Percentiles rank a stretch among this genome's conserved stretches.
phyloP scores from a whole-genome alignment of 2,888 invertebrate species.

The Eremobia ochroleuca region DNA sequence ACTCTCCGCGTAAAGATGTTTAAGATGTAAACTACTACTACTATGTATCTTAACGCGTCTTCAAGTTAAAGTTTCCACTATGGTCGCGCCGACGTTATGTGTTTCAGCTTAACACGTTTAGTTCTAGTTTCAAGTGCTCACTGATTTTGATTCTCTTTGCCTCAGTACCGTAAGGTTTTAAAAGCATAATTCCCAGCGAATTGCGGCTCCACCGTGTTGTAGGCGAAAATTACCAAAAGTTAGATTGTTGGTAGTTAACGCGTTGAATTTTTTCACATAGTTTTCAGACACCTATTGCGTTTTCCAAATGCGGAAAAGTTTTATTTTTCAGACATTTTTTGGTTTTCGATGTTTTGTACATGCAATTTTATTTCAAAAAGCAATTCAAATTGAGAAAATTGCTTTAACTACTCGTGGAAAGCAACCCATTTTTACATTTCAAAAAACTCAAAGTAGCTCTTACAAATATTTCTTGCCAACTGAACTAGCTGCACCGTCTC shows the following conservation, averaged over 20 bases:
- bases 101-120: constrained; percentile 11
- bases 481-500: constrained; percentile 43
- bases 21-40: not conserved
- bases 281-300: constrained; percentile 11
- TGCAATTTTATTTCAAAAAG: not conserved
- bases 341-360: not conserved
- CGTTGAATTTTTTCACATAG: constrained; percentile 12
- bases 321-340: not conserved
- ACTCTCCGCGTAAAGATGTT: not conserved
- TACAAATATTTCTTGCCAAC: constrained; percentile 25
- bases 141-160: constrained; percentile 7
- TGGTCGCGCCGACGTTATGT: not conserved
- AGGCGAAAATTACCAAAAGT: constrained; percentile 25
- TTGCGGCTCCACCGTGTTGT: constrained; percentile 1
- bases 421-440: not conserved
- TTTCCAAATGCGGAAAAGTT: not conserved
- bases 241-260: constrained; percentile 42
- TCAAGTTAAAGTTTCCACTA: constrained; percentile 9
- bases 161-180: constrained; percentile 7
- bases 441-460: constrained; percentile 18
- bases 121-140: constrained; percentile 10
- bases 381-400: not conserved
- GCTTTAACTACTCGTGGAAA: not conserved
- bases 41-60: not conserved
- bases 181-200: constrained; percentile 17